These are phyloP conservation scores for Micromussa lordhowensis DNA, from an alignment of 92 coral and sea anemone species.

Conservation along the genomic window DNA sequence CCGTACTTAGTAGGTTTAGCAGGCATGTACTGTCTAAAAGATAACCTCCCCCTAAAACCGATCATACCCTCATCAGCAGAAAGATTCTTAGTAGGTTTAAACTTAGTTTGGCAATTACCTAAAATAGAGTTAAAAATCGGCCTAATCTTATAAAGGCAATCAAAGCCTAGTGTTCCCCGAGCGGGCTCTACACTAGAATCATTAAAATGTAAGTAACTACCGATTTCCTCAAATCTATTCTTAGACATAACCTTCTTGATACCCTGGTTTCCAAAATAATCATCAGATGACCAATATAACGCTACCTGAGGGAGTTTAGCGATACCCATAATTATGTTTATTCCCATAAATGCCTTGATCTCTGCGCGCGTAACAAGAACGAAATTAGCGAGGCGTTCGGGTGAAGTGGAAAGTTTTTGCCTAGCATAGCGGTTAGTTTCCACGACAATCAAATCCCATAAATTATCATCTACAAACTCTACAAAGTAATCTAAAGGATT, in stretches of 20 bases:
- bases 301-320: slow-evolving; percentile 29
- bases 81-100: slow-evolving; percentile 42
- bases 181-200: no score
- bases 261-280: slow-evolving; percentile 51
- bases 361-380: background rate
- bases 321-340: slow-evolving; percentile 50
- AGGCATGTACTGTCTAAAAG: slow-evolving; percentile 71
- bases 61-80: slow-evolving; percentile 69
- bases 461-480: slow-evolving; percentile 16
- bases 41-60: slow-evolving; percentile 50
- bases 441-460: slow-evolving; percentile 35
- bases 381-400: slow-evolving; percentile 28
- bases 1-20: slow-evolving; percentile 73
- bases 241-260: slow-evolving; percentile 57
- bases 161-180: no score
- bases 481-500: slow-evolving; percentile 5
- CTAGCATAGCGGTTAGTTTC: slow-evolving; percentile 55
- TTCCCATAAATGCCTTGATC: no score
- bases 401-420: slow-evolving; percentile 32
- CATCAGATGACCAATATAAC: slow-evolving; percentile 52
- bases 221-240: slow-evolving; percentile 60
- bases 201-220: no score
- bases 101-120: no score
- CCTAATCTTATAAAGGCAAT: slow-evolving; percentile 45
- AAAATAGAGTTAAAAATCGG: slow-evolving; percentile 28